These are phyloP conservation scores for Tyria jacobaeae DNA, from an alignment of 2,888 invertebrate genomes.

Conservation along the genomic window DNA sequence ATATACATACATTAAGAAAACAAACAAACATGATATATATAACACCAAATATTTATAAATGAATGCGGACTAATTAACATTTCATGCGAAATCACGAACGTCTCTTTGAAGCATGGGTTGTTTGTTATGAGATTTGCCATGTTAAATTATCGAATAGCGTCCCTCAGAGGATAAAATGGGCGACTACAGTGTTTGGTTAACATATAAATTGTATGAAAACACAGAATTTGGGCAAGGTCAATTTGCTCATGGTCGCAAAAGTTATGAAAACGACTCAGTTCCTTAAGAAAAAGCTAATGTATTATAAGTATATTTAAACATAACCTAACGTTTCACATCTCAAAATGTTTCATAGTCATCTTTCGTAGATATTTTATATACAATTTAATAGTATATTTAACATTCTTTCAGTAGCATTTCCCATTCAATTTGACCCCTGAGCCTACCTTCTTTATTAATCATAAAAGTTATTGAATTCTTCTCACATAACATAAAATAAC, in stretches of 20 bases:
- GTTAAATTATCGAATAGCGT: slow-evolving; percentile 36
- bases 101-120: slow-evolving; percentile 31
- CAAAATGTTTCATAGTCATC: not conserved
- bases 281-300: too few relatives aligned
- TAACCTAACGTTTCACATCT: not conserved
- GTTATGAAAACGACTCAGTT: not conserved
- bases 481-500: not conserved
- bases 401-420: not conserved
- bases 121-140: slow-evolving; percentile 32
- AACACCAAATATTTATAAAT: slow-evolving; percentile 28
- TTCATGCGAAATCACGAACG: slow-evolving; percentile 36
- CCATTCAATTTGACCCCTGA: not conserved
- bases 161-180: slow-evolving; percentile 8
- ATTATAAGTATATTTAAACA: too few relatives aligned
- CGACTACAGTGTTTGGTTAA: slow-evolving; percentile 14
- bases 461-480: not conserved
- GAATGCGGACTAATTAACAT: slow-evolving; percentile 21
- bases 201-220: slow-evolving; percentile 4
- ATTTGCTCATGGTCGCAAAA: not conserved
- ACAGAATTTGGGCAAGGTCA: not conserved
- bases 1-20: not conserved
- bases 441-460: not conserved
- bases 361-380: not conserved
- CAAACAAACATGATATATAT: slow-evolving; percentile 17
- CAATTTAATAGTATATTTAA: not conserved